These are phyloP conservation scores for Pyrgus malvae DNA, from an alignment of 2,888 invertebrate species.

Conservation along the genomic window DNA sequence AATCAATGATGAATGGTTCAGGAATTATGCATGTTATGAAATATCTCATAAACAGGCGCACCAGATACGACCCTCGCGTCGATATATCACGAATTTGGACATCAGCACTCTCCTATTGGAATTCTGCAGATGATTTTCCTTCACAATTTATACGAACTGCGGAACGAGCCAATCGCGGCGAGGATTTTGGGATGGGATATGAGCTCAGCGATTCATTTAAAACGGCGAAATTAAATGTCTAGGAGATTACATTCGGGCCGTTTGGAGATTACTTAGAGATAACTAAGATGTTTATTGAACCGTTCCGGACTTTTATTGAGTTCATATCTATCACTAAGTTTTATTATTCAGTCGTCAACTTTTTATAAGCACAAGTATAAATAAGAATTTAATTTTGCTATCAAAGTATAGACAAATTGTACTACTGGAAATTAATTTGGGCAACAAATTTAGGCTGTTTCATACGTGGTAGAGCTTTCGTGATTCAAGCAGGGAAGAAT, in stretches of 20 bases:
- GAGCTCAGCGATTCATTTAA: conserved; percentile 66
- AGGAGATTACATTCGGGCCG: conserved; percentile 58
- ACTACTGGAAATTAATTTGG: too few relatives aligned
- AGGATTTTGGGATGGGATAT: conserved; percentile 56
- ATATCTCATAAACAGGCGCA: conserved; percentile 75
- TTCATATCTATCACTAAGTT: conserved; percentile 32
- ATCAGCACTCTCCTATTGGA: conserved; percentile 69
- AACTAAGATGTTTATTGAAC: conserved; percentile 60
- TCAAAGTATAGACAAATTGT: background rate
- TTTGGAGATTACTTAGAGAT: conserved; percentile 59
- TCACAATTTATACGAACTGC: conserved; percentile 60
- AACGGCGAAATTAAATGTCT: conserved; percentile 68
- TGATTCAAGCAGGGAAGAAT: too few relatives aligned
- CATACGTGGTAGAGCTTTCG: too few relatives aligned
- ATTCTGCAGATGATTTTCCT: conserved; percentile 69
- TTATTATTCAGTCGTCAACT: too few relatives aligned
- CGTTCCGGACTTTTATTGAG: conserved; percentile 55
- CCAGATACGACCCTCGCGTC: conserved; percentile 52
- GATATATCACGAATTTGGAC: conserved; percentile 77
- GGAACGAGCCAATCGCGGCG: conserved; percentile 50
- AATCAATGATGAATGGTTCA: conserved; percentile 60
- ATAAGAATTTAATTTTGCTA: too few relatives aligned
- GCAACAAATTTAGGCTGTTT: too few relatives aligned
- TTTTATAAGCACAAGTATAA: too few relatives aligned
- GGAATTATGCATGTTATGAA: conserved; percentile 65